Conservation (phyloP, 2,113 vertebrate species). For the Triplophysa rosa region DNA sequence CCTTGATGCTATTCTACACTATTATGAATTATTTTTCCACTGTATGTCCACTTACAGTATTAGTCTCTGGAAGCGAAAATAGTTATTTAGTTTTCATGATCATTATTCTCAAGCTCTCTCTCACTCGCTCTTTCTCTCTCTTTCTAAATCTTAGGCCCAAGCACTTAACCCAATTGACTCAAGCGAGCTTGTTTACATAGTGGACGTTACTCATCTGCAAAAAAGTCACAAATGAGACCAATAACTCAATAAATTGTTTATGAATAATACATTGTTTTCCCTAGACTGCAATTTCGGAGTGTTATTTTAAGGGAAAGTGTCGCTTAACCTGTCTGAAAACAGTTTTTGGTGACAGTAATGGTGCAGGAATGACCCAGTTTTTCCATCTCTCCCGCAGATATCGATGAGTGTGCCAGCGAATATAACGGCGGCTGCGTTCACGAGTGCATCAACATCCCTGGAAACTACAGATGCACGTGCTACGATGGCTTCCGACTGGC, state of each 20-base stretch:
- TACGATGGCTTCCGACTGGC: constrained; percentile 96
- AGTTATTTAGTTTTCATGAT: neutral
- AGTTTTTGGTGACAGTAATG: too few species aligned
- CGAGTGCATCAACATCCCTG: constrained; percentile 96
- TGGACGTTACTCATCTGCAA: too few species aligned
- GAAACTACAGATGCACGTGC: constrained; percentile 96
- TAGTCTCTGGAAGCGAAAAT: neutral
- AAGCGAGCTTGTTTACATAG: too few species aligned
- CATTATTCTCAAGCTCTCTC: neutral
- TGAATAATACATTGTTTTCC: too few species aligned
- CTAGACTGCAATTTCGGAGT: too few species aligned
- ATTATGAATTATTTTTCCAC: neutral
- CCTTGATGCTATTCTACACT: neutral
- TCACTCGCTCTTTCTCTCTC: neutral
- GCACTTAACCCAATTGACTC: neutral
- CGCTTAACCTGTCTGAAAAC: too few species aligned
- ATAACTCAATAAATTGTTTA: too few species aligned
- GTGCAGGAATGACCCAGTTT: neutral
- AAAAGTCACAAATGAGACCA: too few species aligned
- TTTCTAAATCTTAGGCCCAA: neutral
- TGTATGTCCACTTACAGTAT: neutral
- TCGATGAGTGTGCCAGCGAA: constrained; percentile 92
- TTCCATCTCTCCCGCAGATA: constrained; percentile 73
- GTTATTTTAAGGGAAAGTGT: too few species aligned
- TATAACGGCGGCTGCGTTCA: constrained; percentile 96